Base-by-base conservation (phyloP, 2,797 vertebrate genomes). In the Arrhamphus sclerolepis region DNA sequence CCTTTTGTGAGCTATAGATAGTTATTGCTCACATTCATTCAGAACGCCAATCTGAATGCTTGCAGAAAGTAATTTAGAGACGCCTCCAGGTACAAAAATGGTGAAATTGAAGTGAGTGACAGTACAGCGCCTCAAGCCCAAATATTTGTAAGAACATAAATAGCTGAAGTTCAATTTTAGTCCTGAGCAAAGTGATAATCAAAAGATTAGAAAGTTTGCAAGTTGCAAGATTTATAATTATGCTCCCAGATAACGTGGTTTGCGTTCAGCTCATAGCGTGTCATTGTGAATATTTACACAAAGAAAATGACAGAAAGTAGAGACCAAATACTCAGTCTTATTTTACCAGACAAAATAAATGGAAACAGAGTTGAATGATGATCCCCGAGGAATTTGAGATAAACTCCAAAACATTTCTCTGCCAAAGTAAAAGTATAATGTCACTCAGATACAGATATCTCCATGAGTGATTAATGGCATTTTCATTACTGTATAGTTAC, bases 391-490 rank as follows among this genome's bases (percentile, higher is more conserved):
- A 55, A 65, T 72, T 74, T 52, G 62, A 75, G 34, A 38, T 62
- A 60, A 13, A n/a, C 2, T 46, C 18, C 6, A 22, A 16, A 5
- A 6, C 10, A 18, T 26, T 42, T 13, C 24, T 74, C 39, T 80
- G 70, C 77, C 78, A 59, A 56, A 62, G 58, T n/a, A 22, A 66
- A 59, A 39, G 56, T 54, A 74, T 70, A 71, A 56, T 28, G 34
- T 67, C 42, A 43, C 59, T 75, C 44, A 34, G 57, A 60, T 47
- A 47, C 24, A 46, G 75, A 18, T 13, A 38, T n/a, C n/a, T n/a
- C 34, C 14, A 10, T 34, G 34, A 38, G 34, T 38, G 78, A 84
- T 85, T 71, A 81, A 78, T 78, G 70, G 75, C 71, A 74, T 81
- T 80, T 83, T 70, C 65, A 44, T 72, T 38, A 2, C 5, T 64